Percentiles rank a stretch among this genome's conserved stretches.
Evolutionary conservation across 2,888 invertebrate species (phyloP).

Genomic region (Therioaphis trifolii): DNA sequence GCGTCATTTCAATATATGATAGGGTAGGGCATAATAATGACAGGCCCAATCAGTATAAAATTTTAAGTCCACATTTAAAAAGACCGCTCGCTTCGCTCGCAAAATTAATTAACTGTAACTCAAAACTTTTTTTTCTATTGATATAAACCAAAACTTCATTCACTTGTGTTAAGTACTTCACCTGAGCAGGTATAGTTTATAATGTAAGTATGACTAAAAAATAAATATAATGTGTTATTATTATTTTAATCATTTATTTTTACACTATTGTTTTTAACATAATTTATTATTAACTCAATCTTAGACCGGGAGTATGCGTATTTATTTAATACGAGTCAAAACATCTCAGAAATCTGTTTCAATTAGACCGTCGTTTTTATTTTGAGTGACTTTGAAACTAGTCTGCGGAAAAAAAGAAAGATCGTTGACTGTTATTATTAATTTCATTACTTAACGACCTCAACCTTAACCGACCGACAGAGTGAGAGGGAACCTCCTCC

Average conservation of each 20-base stretch:
- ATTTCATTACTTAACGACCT: constrained; percentile 56
- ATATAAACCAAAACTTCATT: too few relatives aligned
- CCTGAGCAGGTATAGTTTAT: too few relatives aligned
- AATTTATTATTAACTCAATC: neutral
- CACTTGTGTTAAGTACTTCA: too few relatives aligned
- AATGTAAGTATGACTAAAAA: too few relatives aligned
- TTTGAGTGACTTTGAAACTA: constrained; percentile 14
- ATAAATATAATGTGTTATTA: too few relatives aligned
- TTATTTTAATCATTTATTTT: neutral
- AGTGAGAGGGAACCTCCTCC: constrained; percentile 56
- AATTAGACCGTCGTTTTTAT: neutral
- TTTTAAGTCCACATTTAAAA: too few relatives aligned
- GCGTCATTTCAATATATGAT: too few relatives aligned
- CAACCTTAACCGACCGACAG: constrained; percentile 57
- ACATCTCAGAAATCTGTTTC: neutral
- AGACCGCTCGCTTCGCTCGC: too few relatives aligned
- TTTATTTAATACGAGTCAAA: neutral
- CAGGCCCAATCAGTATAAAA: too few relatives aligned
- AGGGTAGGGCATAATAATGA: too few relatives aligned
- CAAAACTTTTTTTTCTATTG: too few relatives aligned
- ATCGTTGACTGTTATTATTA: constrained; percentile 31
- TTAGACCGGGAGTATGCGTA: neutral
- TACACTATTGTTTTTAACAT: neutral
- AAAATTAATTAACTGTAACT: too few relatives aligned
- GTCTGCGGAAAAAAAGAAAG: constrained; percentile 38